Evolutionary conservation across 2,113 vertebrate species (phyloP).

Genomic region (Crotalus tigris): DNA sequence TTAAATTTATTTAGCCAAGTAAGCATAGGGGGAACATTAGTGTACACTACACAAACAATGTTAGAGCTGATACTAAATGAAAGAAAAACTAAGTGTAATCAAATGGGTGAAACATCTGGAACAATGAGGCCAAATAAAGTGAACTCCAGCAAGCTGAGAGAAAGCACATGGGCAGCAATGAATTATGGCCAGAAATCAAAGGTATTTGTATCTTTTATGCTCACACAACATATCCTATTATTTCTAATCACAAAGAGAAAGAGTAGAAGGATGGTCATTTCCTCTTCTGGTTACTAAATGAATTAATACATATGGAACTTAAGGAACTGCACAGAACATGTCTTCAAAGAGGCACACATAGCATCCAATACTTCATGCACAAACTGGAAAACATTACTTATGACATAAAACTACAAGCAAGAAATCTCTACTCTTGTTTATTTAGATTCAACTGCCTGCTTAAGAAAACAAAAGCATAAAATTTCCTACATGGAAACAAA

Average conservation of each 20-base stretch:
- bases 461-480: conserved; percentile 53
- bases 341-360: conserved; percentile 40
- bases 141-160: background rate
- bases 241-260: background rate
- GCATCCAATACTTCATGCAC: conserved; percentile 56
- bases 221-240: background rate
- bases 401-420: conserved; percentile 58
- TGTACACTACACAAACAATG: background rate
- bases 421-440: conserved; percentile 61
- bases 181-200: background rate
- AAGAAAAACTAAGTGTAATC: background rate
- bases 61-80: background rate
- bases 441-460: conserved; percentile 63
- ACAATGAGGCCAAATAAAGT: background rate
- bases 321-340: conserved; percentile 1
- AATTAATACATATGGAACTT: background rate
- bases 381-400: conserved; percentile 70
- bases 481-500: conserved; percentile 75
- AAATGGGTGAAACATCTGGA: background rate
- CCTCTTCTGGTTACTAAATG: background rate
- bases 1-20: background rate
- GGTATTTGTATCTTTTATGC: background rate
- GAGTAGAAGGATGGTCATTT: background rate
- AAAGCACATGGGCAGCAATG: background rate
- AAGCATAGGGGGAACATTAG: background rate